Conservation (phyloP, 2,888 invertebrate genomes). For the Sthenelais limicola region DNA sequence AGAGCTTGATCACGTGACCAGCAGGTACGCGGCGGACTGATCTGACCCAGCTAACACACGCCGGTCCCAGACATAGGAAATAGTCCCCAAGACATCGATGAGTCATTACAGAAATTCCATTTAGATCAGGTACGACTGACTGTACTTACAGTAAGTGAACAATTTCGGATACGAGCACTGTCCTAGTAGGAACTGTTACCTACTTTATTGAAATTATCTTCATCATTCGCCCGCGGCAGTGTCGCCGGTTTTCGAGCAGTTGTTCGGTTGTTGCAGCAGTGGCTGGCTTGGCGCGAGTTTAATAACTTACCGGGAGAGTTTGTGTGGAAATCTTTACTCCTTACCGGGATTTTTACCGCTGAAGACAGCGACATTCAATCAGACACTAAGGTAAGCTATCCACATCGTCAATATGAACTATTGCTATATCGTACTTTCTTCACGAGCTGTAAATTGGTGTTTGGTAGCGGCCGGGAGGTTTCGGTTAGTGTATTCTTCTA, state of each 20-base stretch:
- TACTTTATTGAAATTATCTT: background rate
- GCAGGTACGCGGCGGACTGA: constrained; percentile 33
- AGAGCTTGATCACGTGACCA: constrained; percentile 31
- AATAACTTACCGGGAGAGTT: background rate
- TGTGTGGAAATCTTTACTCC: constrained; percentile 13
- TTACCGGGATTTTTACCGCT: background rate
- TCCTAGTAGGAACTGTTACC: too few species aligned
- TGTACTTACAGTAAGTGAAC: too few species aligned
- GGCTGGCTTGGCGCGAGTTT: constrained; percentile 23
- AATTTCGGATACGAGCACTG: background rate
- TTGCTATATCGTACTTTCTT: background rate
- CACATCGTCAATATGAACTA: too few species aligned
- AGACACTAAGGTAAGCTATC: too few species aligned
- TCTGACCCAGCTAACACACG: constrained; percentile 10
- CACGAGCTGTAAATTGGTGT: background rate
- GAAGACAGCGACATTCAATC: too few species aligned
- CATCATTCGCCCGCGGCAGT: background rate
- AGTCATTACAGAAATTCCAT: background rate
- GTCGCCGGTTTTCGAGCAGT: background rate
- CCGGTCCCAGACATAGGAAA: constrained; percentile 28
- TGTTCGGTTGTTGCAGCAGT: background rate
- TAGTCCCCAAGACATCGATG: background rate
- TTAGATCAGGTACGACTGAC: too few species aligned
- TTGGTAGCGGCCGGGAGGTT: background rate
- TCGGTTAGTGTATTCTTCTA: too few species aligned